Evolutionary conservation across 2,888 invertebrate genomes (phyloP).

Genomic region (Noctua janthina): DNA sequence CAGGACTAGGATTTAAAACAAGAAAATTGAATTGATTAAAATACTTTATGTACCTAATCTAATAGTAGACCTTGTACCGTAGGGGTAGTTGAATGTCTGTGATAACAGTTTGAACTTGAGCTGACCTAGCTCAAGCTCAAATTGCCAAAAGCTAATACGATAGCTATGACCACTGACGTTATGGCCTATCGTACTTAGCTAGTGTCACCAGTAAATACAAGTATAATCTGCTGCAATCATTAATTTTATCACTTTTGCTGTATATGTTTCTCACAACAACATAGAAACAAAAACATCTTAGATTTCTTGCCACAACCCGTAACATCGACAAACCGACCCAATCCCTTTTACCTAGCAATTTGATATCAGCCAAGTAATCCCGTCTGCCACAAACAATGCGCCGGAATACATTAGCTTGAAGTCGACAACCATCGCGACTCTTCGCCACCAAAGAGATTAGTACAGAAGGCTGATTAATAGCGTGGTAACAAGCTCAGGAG

Average conservation of each 20-base stretch:
- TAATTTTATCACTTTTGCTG: background rate
- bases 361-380: conserved; percentile 79
- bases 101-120: background rate
- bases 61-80: background rate
- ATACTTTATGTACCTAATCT: background rate
- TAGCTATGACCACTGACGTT: background rate
- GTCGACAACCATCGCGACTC: conserved; percentile 78
- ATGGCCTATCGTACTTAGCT: background rate
- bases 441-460: background rate
- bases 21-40: background rate
- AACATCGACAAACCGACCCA: conserved; percentile 66
- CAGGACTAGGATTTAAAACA: background rate
- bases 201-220: background rate
- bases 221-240: background rate
- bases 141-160: too few species aligned
- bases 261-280: background rate
- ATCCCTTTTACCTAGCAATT: conserved; percentile 74
- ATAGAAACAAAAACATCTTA: background rate
- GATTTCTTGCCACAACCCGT: conserved; percentile 26
- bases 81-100: background rate
- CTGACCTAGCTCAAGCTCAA: background rate
- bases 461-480: conserved; percentile 13
- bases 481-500: background rate
- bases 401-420: conserved; percentile 86
- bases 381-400: conserved; percentile 85